Percentiles rank a stretch among this genome's conserved stretches.
Conservation (phyloP, 37 sponge, comb jelly and placozoan genomes). For the Hormiphora californensis region DNA sequence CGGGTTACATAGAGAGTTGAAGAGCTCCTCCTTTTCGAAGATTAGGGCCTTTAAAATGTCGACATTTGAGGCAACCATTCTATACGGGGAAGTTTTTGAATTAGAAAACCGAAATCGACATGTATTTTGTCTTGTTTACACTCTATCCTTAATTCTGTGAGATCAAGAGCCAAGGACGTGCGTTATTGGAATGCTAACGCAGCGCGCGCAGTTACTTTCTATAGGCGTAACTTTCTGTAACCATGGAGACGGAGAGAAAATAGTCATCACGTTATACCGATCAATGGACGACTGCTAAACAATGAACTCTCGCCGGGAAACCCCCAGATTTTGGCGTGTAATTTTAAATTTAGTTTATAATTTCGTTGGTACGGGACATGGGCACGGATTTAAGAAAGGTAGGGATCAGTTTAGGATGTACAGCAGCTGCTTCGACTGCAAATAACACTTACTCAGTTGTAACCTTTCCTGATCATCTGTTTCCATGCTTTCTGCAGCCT, state of each 20-base stretch:
- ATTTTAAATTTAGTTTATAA: too few species aligned
- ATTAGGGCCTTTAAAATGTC: neutral
- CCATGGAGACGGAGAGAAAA: neutral
- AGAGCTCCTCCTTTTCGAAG: neutral
- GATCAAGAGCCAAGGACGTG: too few species aligned
- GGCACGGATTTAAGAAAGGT: too few species aligned
- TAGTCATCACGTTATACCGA: too few species aligned
- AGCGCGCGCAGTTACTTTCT: neutral
- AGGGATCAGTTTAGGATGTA: too few species aligned
- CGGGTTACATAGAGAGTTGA: neutral
- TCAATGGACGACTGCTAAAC: too few species aligned
- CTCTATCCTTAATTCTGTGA: too few species aligned
- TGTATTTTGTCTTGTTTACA: too few species aligned
- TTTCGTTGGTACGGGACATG: too few species aligned
- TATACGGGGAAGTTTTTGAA: neutral
- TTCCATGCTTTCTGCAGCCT: slow-evolving; percentile 43
- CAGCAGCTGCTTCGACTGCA: too few species aligned
- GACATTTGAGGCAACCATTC: neutral
- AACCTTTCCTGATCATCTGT: slow-evolving; percentile 1
- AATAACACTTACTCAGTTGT: neutral
- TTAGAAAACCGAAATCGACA: neutral
- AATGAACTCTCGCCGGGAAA: too few species aligned
- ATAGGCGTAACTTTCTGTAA: neutral
- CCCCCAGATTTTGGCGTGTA: too few species aligned
- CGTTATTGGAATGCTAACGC: neutral